Conservation (phyloP, 2,113 vertebrate species). For the Lepus europaeus region DNA sequence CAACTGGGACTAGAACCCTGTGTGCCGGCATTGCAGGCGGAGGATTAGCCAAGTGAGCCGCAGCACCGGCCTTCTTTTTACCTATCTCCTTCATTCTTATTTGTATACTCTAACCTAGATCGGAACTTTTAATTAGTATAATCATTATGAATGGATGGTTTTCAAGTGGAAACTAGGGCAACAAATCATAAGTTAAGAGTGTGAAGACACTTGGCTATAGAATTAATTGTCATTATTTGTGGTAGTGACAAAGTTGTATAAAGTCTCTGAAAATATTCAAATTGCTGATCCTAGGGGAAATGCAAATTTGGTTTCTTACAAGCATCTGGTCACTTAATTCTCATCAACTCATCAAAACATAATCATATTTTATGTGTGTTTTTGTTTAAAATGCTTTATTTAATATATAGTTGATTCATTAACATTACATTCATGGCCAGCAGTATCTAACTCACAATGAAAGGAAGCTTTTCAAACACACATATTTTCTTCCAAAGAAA, state of each 20-base stretch:
- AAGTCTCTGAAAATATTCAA: not conserved
- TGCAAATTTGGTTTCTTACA: not conserved
- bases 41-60: too few species aligned
- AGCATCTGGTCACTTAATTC: not conserved
- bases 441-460: not conserved
- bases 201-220: not conserved
- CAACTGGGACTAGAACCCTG: too few species aligned
- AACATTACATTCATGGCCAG: not conserved
- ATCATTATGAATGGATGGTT: not conserved
- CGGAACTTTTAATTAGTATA: not conserved
- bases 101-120: not conserved
- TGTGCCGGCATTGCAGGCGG: too few species aligned
- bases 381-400: not conserved
- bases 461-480: not conserved
- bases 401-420: not conserved
- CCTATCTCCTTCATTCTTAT: not conserved
- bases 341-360: not conserved
- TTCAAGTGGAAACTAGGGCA: not conserved
- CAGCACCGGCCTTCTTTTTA: not conserved
- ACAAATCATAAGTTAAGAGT: not conserved
- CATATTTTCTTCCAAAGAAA: not conserved
- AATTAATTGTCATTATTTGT: not conserved
- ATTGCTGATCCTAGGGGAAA: not conserved
- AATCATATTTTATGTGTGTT: not conserved
- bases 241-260: not conserved